Base-by-base conservation (phyloP, 2,888 invertebrate genomes). In the Polyommatus icarus region DNA sequence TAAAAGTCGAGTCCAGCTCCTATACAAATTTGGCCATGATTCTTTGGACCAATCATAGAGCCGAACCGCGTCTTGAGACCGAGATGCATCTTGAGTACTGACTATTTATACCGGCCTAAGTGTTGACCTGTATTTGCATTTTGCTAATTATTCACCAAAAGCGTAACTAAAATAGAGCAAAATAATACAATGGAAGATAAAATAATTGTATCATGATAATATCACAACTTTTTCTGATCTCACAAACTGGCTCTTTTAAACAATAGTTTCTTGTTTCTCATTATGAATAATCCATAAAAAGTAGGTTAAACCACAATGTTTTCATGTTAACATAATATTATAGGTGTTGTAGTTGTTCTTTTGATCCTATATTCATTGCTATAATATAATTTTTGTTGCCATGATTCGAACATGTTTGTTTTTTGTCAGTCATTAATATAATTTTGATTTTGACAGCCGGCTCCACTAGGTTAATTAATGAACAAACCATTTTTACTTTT, bases 401-500 rank as follows among this genome's bases (percentile, higher is more conserved):
- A 20, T 54, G 29, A 76, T 76, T 79, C 77, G 76, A 77, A 40
- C 80, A 79, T 79, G 71, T 79, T 76, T 75, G 81, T 86, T 84
- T 81, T 86, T 89, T 86, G 87, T 88, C 86, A 91, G 91, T 24
- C 29, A 75, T 75, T 75, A 75, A 75, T 50, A 24, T 75, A 75
- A 54, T 75, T 67, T 67, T 54, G 50, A 75, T 75, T 75, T 75
- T 75, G 29, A 75, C 75, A 75, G 75, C 91, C 90, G 91, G 91
- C 91, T 91, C 91, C 91, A 91, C 90, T 86, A 75, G 5, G 32
- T 78, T 59, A 67, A 77, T 32, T 32, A 72, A 76, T 75, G 67
- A 29, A 72, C n/a, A 29, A 50, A 75, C 18, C 75, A 75, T 75
- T 75, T 75, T 73, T 73, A 73, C 73, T 73, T 73, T 73, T 73